Evolutionary conservation across 1,140 invertebrate genomes (phyloP).

Genomic region (Coenobita brevimanus): DNA sequence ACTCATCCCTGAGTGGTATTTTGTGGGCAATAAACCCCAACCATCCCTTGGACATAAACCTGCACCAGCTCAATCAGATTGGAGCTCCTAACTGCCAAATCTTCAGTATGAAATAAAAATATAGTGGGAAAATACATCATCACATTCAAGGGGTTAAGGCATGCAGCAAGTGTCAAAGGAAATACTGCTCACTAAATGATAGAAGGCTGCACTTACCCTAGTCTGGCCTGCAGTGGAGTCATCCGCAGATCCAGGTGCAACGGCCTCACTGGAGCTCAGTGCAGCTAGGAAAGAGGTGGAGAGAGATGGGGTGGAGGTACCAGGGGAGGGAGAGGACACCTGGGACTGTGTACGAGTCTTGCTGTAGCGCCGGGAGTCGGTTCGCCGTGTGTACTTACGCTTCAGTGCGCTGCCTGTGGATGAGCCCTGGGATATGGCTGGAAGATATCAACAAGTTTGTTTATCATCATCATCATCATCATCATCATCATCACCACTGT

Average conservation of each 20-base stretch:
- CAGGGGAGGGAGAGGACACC: background rate
- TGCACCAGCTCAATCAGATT: too few species aligned
- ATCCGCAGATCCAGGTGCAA: background rate
- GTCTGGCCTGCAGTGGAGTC: background rate
- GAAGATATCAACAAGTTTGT: too few species aligned
- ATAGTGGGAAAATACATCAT: too few species aligned
- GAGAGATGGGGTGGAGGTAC: background rate
- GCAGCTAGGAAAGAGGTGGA: background rate
- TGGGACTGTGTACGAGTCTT: background rate
- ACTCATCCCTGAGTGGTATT: too few species aligned
- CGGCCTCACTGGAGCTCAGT: background rate
- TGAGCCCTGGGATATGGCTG: too few species aligned
- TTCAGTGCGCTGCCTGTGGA: background rate
- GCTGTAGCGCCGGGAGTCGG: background rate
- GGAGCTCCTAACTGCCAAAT: too few species aligned
- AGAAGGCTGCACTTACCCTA: background rate
- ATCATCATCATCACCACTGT: too few species aligned
- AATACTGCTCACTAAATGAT: background rate
- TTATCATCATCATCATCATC: too few species aligned
- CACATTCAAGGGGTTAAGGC: too few species aligned
- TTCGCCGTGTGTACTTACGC: constrained; percentile 17
- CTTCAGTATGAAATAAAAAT: too few species aligned
- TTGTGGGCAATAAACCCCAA: too few species aligned
- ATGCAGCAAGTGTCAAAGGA: background rate
- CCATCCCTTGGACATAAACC: too few species aligned